Conservation (phyloP, 64 coral and sea anemone species). For the Trachythela sp. region DNA sequence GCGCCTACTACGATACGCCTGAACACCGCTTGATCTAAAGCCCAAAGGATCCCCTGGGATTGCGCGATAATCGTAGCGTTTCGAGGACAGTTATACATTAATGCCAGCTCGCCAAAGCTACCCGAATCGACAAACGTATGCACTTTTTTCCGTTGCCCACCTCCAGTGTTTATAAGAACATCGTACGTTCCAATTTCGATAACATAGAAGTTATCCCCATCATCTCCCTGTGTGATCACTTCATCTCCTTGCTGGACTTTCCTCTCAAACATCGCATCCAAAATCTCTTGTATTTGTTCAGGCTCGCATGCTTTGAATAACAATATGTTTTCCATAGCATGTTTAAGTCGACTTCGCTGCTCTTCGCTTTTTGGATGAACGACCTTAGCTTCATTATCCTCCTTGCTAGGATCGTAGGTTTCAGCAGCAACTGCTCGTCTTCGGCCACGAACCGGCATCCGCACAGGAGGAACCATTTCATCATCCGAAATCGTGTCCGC, state of each 20-base stretch:
- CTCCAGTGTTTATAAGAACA: constrained; percentile 59
- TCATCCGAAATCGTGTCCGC: constrained; percentile 51
- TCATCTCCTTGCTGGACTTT: constrained; percentile 74
- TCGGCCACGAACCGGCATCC: constrained; percentile 57
- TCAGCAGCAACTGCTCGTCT: constrained; percentile 83
- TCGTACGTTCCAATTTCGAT: constrained; percentile 86
- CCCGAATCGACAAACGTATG: constrained; percentile 82
- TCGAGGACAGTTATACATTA: constrained; percentile 96
- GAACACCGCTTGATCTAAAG: constrained; percentile 79
- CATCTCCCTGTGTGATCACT: constrained; percentile 82
- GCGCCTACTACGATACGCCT: constrained; percentile 79
- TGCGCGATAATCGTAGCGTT: constrained; percentile 93
- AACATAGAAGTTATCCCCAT: constrained; percentile 98
- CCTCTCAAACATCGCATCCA: constrained; percentile 92
- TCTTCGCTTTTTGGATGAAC: constrained; percentile 79
- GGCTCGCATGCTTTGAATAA: constrained; percentile 84
- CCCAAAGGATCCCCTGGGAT: constrained; percentile 81
- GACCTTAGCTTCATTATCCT: constrained; percentile 56
- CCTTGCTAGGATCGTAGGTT: constrained; percentile 77
- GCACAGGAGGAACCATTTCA: constrained; percentile 66
- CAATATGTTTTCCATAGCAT: constrained; percentile 81
- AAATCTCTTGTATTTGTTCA: constrained; percentile 75
- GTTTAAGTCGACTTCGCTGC: constrained; percentile 65
- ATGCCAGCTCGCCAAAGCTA: constrained; percentile 89
- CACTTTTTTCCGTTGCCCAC: constrained; percentile 65